Evolutionary conservation across 2,888 invertebrate species (phyloP), one percentile per base, ranked within the genome.

Genomic region (Philonicus albiceps): DNA sequence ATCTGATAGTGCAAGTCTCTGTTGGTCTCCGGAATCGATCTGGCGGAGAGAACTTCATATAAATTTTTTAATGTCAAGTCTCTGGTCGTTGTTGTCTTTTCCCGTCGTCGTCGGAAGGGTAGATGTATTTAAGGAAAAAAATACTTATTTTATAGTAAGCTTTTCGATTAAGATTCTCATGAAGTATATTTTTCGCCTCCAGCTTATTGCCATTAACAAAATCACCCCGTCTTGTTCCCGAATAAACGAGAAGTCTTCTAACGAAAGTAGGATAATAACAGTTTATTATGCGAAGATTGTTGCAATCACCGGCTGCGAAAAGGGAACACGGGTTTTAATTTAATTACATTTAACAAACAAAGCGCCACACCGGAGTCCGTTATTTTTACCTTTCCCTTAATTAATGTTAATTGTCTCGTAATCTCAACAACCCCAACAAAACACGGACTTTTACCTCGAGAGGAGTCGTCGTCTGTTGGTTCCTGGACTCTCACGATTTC

Each of bases 351-450:
- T 75, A 34, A 53, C 75, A 85, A 85, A 85, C 53, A 85, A 85
- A 85, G 75, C 34, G n/a, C 31, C n/a, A 75, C n/a, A 34, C 31
- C 64, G 64, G 64, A 75, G 75, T 85, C 55, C 75, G 75, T 75
- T 75, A 75, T 49, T 85, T 49, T 85, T 85, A 85, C 74, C 73
- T 85, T 75, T 85, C 34, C 43, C 75, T 85, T 85, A 85, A 85
- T 85, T 85, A 85, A 85, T 40, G 85, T 85, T 85, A 85, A 85
- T 85, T 85, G 85, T 85, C 49, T 31, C 85, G 53, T 75, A 85
- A 85, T 85, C 74, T 43, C 43, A 74, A 80, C 80, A 80, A 49
- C 80, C 80, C 49, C 22, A 31, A n/a, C n/a, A 43, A 80, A 78
- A 31, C 6, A 27, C 30, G 30, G 43, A 80, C 43, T 80, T 53